A percentile compares a stretch with the other conserved stretches of the same genome.
Evolutionary conservation across 2,113 vertebrate genomes (phyloP).

Genomic region (Menura novaehollandiae): DNA sequence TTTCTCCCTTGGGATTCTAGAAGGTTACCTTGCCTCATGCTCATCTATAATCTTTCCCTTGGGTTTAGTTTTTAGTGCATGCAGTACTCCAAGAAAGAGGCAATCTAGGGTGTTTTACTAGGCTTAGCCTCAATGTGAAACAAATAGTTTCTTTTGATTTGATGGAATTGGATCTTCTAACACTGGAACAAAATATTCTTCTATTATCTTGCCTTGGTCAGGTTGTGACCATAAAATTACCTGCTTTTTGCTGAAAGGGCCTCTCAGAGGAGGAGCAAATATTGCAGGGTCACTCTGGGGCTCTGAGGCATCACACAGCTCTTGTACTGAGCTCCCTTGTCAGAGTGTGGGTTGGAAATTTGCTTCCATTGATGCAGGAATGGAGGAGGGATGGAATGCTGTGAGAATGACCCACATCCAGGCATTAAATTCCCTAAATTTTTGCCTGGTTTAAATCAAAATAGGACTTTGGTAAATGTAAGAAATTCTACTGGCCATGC

Average conservation of each 20-base stretch:
- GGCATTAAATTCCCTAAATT: neutral
- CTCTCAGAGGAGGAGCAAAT: neutral
- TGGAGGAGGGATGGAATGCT: neutral
- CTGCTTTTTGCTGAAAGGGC: neutral
- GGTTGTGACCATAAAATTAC: neutral
- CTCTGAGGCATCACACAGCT: neutral
- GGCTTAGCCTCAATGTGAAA: neutral
- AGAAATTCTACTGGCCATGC: neutral
- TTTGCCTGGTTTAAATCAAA: neutral
- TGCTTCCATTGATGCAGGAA: neutral
- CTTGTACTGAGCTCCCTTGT: neutral
- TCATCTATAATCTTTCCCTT: neutral
- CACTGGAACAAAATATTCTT: neutral
- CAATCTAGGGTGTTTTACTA: neutral
- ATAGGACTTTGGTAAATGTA: neutral
- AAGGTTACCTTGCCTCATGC: slow-evolving; percentile 42
- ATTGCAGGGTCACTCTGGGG: neutral
- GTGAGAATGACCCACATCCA: neutral
- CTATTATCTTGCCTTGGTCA: neutral
- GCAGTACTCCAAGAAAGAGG: neutral
- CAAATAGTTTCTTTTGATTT: neutral
- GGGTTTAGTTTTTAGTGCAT: neutral
- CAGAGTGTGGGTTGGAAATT: neutral
- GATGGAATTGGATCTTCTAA: neutral
- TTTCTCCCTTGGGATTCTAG: slow-evolving; percentile 15